Base-by-base conservation (phyloP, 2,888 invertebrate genomes). In the Cabera pusaria region DNA sequence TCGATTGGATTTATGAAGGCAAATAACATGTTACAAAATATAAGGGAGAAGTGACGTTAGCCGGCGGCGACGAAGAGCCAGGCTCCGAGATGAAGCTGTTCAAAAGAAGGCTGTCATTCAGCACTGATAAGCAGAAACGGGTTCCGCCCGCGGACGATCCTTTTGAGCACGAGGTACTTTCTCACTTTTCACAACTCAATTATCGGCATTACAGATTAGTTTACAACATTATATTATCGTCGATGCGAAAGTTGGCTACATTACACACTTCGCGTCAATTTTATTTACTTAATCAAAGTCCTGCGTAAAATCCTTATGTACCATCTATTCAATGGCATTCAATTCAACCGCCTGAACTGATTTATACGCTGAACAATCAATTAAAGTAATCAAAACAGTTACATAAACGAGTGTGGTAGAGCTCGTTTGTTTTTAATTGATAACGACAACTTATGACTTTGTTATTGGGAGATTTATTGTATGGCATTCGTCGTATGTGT, bases 21-120 rank as follows among this genome's bases (percentile, higher is more conserved):
- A 11, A 32, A 20, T 28, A 27, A 42, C 9, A 50, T 47, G 61
- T 53, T 56, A 48, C 43, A 52, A 53, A 49, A 59, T 50, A 59
- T 56, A 64, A 56, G 54, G 52, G 58, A 59, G 51, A 67, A 64
- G 69, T 70, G 73, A 70, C 53, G 57, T 64, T 59, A 49, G 60
- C 47, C 43, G 42, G 37, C 45, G 41, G 41, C 67, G 58, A 52
- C 60, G 55, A 56, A 59, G 48, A 48, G 59, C 56, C 52, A 59
- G 53, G 52, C 56, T 52, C 49, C 57, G 65, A 76, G 72, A 88
- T 88, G 87, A 88, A 87, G 76, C 72, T 88, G 73, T 88, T 88
- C 79, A 88, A 81, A 79, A 81, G 87, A 72, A 86, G 81, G 70
- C 72, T 86, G 70, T 87, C 86, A 59, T 81, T 86, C 74, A 83